These are phyloP conservation scores for Dendroctonus ponderosae DNA, from an alignment of 1,140 invertebrate genomes.

Conservation along the genomic window DNA sequence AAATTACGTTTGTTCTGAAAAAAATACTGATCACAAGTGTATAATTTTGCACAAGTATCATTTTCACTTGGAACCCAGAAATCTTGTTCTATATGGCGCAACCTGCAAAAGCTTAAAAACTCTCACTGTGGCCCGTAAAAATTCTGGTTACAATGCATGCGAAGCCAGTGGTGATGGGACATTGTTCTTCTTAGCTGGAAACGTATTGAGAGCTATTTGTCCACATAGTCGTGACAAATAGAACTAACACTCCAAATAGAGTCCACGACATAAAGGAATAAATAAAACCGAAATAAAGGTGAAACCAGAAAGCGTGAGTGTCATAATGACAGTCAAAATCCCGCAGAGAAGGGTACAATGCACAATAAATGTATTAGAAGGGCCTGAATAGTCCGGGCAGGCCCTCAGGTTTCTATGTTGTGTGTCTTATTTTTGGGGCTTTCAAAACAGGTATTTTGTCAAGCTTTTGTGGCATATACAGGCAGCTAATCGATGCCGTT, in stretches of 20 bases:
- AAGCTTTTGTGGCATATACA: too few relatives aligned
- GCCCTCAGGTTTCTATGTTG: not conserved
- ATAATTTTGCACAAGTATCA: too few relatives aligned
- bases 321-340: constrained; percentile 29
- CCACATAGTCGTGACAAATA: constrained; percentile 25
- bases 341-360: constrained; percentile 28
- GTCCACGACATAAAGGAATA: constrained; percentile 24
- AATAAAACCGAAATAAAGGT: constrained; percentile 20
- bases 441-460: too few relatives aligned
- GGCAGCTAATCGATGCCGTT: too few relatives aligned
- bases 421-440: too few relatives aligned
- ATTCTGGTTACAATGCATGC: not conserved
- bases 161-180: constrained; percentile 4
- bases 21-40: too few relatives aligned
- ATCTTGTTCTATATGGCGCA: not conserved
- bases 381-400: constrained; percentile 4
- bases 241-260: constrained; percentile 22
- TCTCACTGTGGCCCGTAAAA: not conserved
- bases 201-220: constrained; percentile 27
- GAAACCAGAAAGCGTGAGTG: constrained; percentile 1
- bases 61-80: too few relatives aligned
- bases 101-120: not conserved
- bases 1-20: too few relatives aligned
- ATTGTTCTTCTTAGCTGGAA: constrained; percentile 17
- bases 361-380: constrained; percentile 24